Base-by-base conservation (phyloP, 2,888 invertebrate species). In the Heliconius erato region DNA sequence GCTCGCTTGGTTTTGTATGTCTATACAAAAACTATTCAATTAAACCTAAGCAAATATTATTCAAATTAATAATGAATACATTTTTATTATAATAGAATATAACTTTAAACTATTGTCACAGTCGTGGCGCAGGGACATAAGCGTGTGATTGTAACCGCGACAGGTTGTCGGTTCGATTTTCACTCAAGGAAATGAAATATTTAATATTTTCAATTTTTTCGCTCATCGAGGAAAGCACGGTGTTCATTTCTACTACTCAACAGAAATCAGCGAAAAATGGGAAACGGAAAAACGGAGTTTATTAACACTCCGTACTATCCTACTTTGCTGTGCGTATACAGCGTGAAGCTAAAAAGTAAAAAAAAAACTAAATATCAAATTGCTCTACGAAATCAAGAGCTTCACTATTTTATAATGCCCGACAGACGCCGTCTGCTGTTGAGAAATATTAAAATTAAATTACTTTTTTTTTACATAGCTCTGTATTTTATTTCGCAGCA, bases 371-470 rank as follows among this genome's bases (percentile, higher is more conserved):
- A 63, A 80, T 79, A 80, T 82, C 82, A 84, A 83, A 80, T 80
- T 79, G 35, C 79, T 78, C 71, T 81, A 63, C 76, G 71, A 80
- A 83, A 83, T 82, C 80, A 85, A 67, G 35, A 76, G 80, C 74
- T 83, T 79, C 68, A 74, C 82, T 83, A 74, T 83, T 84, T 84
- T 80, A 79, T 84, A 79, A 81, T 76, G 79, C 67, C 68, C 79
- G 74, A 79, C 81, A 84, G 82, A 80, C 79, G 79, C 83, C 83
- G 80, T 76, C 72, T 79, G 80, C 82, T 80, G 82, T 76, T 82
- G 82, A 77, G 83, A 83, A 83, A 84, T 84, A 76, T 84, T 82
- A 80, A 84, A 84, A 82, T 84, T 83, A 84, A 83, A 79, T 85
- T 74, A 80, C 69, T 71, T 79, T 82, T 74, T 74, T 80, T 82